Evolutionary conservation across 1,140 invertebrate genomes (phyloP), one percentile per base, ranked within the genome.

Genomic region (Drosophila mauritiana): DNA sequence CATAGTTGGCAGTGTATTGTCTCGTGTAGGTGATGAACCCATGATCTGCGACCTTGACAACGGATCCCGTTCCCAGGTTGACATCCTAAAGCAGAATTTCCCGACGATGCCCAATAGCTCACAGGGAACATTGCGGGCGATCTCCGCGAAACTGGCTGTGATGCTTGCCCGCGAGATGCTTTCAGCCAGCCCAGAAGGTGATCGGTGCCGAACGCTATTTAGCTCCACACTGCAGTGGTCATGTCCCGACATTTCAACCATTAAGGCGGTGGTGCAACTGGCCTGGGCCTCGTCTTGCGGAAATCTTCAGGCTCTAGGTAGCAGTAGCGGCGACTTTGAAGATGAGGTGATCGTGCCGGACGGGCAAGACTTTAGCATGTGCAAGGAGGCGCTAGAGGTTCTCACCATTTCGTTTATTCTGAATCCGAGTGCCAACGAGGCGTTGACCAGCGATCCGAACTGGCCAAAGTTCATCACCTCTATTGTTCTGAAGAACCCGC

Each of bases 321-420:
- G 63, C 40, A 83, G 73, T 53, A 90, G 81, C 61, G 49, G 73
- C 12, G 90, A 91, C 40, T 92, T 92, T n/a, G 88, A 85, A 39
- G 82, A 92, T 22, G 85, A 91, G 42, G 95, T 96, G 77, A 93
- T 94, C 1, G 94, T 95, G 6, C 93, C 94, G 12, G 96, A 96
- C 73, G 93, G 94, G 7, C 93, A 96, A 42, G 96, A 96, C 78
- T 92, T 93, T 83, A 72, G 93, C 90, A 96, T 99, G 74, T 98
- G 97, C 88, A 96, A 97, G 81, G 98, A 99, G 93, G 97, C 97
- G 22, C 93, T 99, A 78, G 98, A 99, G 93, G 95, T 98, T 27
- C 93, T 99, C 46, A 97, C 97, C n/a, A 94, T 98, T 56, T 96
- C 96, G 75, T 94, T 98, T 83, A 96, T 97, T 27, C 93, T 99